Conservation (phyloP, 1,140 invertebrate species). For the Leucophenga varia region DNA sequence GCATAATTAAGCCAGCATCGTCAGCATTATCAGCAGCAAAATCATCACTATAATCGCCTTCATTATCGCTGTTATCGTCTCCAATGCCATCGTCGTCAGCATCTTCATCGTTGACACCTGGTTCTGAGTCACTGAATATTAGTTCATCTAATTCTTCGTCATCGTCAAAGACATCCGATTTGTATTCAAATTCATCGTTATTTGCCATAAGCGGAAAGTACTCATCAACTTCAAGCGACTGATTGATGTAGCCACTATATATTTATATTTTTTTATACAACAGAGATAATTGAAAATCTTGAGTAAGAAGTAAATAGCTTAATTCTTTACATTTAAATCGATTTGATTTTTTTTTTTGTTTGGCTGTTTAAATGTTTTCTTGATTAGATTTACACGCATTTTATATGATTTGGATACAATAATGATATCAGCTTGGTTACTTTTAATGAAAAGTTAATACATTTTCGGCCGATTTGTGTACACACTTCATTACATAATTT, state of each 20-base stretch:
- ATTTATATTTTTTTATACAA: conserved; percentile 14
- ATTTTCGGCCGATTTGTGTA: too few species aligned
- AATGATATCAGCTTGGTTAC: too few species aligned
- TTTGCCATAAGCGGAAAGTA: conserved; percentile 74
- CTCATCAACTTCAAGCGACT: conserved; percentile 88
- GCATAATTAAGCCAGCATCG: too few species aligned
- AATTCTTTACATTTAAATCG: not conserved
- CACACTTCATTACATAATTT: too few species aligned
- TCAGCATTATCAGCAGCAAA: too few species aligned
- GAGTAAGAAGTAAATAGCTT: conserved; percentile 7
- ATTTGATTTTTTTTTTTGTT: conserved; percentile 8
- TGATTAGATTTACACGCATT: too few species aligned
- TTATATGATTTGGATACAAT: too few species aligned
- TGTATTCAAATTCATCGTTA: conserved; percentile 39
- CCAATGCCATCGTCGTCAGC: conserved; percentile 6
- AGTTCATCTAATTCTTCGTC: conserved; percentile 45
- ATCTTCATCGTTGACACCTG: conserved; percentile 10
- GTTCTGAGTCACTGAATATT: conserved; percentile 46
- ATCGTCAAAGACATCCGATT: conserved; percentile 43
- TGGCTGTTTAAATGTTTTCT: conserved; percentile 6
- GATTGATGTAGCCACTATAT: conserved; percentile 83
- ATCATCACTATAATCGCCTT: conserved; percentile 4
- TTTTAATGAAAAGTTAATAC: too few species aligned
- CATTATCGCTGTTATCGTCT: conserved; percentile 13
- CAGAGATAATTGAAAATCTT: conserved; percentile 38